Evolutionary conservation across 2,888 invertebrate genomes (phyloP).

Genomic region (Stegophylla sp.): DNA sequence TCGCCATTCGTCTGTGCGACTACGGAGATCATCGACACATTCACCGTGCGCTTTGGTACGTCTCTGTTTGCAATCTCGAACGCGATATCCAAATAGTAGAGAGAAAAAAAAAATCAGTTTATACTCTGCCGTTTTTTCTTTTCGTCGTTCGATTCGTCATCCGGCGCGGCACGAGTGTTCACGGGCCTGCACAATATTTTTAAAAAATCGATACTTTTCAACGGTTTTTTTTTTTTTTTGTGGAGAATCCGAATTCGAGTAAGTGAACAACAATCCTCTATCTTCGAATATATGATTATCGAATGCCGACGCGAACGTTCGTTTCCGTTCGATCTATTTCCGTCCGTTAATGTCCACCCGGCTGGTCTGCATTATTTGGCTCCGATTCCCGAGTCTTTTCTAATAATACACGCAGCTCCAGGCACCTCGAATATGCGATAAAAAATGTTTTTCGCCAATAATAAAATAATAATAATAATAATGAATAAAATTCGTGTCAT

Average conservation of each 20-base stretch:
- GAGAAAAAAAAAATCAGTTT: no score
- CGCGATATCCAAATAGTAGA: no score
- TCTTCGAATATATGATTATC: no score
- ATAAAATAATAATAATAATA: slow-evolving; percentile 1
- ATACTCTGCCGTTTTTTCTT: no score
- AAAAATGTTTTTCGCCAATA: slow-evolving; percentile 39
- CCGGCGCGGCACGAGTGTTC: not conserved
- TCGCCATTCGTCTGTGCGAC: no score
- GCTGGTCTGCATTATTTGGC: slow-evolving; percentile 51
- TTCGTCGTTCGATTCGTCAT: not conserved
- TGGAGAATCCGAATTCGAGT: no score
- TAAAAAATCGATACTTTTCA: not conserved
- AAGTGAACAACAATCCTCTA: no score
- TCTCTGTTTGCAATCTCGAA: no score
- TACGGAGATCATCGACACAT: slow-evolving; percentile 15
- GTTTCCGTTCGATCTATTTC: slow-evolving; percentile 52
- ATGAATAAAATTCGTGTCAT: slow-evolving; percentile 9
- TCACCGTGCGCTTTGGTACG: not conserved
- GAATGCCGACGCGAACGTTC: not conserved
- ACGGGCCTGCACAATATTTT: not conserved
- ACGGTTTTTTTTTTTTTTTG: no score
- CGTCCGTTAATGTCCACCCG: slow-evolving; percentile 20
- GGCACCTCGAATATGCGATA: slow-evolving; percentile 53
- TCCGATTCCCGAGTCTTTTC: slow-evolving; percentile 24
- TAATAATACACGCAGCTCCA: slow-evolving; percentile 56